Percentiles rank a stretch among this genome's conserved stretches.
phyloP scores from a whole-genome alignment of 2,113 vertebrate species.

The human (Homo sapiens) region DNA sequence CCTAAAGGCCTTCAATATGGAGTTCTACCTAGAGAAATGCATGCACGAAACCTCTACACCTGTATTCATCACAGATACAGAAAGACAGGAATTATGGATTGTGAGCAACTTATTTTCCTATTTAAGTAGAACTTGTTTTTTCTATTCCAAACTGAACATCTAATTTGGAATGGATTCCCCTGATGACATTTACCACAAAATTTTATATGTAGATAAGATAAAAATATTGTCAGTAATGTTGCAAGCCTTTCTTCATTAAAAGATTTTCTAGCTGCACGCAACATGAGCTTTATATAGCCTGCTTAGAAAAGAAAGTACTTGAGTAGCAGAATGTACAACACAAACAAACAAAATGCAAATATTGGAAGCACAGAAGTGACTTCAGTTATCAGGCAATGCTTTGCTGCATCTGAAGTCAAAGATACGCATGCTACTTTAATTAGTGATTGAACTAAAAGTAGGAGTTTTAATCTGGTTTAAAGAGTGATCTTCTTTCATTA shows the following conservation, averaged over 20 bases:
- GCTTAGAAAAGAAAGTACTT: conserved; percentile 63
- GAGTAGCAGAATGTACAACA: conserved; percentile 60
- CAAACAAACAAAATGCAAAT: conserved; percentile 75
- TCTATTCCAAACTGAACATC: conserved; percentile 41
- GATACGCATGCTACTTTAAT: conserved; percentile 49
- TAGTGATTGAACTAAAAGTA: conserved; percentile 61
- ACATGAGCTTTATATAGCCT: conserved; percentile 56
- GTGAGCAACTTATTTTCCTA: conserved; percentile 53
- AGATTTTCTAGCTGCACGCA: conserved; percentile 41
- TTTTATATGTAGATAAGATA: conserved; percentile 50
- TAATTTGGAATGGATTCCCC: conserved; percentile 53
- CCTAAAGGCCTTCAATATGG: neutral
- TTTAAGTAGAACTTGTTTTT: conserved; percentile 50
- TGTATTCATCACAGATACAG: neutral
- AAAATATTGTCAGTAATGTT: conserved; percentile 40
- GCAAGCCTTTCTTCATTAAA: conserved; percentile 73
- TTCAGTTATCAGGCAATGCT: conserved; percentile 55
- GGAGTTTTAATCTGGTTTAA: conserved; percentile 63
- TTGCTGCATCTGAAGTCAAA: conserved; percentile 64
- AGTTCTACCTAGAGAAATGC: neutral
- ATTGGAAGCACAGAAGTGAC: conserved; percentile 16
- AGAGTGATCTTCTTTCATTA: conserved; percentile 47
- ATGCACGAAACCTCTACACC: neutral
- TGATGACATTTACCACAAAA: conserved; percentile 33
- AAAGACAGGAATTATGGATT: conserved; percentile 1